Conservation (phyloP, 1,140 invertebrate species). For the Zaprionus nigranus region DNA sequence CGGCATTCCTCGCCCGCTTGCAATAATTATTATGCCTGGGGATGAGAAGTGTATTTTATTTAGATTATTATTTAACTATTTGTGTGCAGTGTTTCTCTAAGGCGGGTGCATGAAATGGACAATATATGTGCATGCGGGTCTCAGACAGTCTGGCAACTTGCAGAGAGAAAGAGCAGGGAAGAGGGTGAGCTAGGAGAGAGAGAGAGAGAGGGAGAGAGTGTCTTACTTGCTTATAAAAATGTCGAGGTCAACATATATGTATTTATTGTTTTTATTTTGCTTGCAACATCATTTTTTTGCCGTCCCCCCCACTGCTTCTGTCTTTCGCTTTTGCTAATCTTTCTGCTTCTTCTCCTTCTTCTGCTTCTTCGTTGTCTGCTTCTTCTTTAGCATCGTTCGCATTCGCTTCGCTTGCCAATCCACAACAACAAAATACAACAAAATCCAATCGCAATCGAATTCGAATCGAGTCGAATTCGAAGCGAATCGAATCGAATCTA, state of each 20-base stretch:
- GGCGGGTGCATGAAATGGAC: slow-evolving; percentile 20
- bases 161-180: background rate
- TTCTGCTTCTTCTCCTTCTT: background rate
- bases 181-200: background rate
- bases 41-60: slow-evolving; percentile 36
- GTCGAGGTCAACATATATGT: slow-evolving; percentile 25
- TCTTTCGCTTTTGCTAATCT: background rate
- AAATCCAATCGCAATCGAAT: slow-evolving; percentile 69
- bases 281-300: slow-evolving; percentile 49
- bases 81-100: slow-evolving; percentile 5
- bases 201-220: background rate
- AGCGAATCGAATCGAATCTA: slow-evolving; percentile 74
- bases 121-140: slow-evolving; percentile 41
- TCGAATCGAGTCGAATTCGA: slow-evolving; percentile 61
- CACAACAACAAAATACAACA: slow-evolving; percentile 43
- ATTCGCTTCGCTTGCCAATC: slow-evolving; percentile 61
- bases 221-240: background rate
- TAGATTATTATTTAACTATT: slow-evolving; percentile 24
- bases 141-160: slow-evolving; percentile 1
- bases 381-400: slow-evolving; percentile 10
- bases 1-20: slow-evolving; percentile 17
- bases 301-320: background rate
- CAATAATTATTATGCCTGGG: slow-evolving; percentile 32
- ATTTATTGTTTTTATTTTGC: slow-evolving; percentile 40
- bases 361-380: slow-evolving; percentile 23